These are phyloP conservation scores for Brachionus manjavacas DNA, from an alignment of 1,140 invertebrate species.

Conservation along the genomic window DNA sequence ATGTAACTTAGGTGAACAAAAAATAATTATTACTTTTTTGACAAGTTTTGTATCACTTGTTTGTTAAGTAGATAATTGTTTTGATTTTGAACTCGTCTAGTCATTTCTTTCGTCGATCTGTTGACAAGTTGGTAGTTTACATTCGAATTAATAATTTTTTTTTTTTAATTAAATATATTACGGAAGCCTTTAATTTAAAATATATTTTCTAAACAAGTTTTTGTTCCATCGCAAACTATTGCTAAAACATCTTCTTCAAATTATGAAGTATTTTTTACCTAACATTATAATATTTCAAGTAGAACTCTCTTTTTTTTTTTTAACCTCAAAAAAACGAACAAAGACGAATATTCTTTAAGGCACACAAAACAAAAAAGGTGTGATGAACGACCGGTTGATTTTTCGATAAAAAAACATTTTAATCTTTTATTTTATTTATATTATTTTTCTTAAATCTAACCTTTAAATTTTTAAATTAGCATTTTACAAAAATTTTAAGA, in stretches of 20 bases:
- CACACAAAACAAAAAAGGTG: background rate
- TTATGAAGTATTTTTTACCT: background rate
- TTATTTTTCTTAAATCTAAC: background rate
- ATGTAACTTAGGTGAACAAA: conserved; percentile 1
- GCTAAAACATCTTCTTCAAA: background rate
- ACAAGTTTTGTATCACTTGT: background rate
- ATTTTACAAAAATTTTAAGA: background rate
- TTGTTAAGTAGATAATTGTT: background rate
- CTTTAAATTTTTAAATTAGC: background rate
- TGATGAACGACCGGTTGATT: background rate
- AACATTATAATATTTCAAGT: conserved; percentile 13
- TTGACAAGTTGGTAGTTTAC: background rate
- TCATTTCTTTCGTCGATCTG: background rate
- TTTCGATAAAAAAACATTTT: background rate
- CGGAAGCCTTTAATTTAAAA: background rate
- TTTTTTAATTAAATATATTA: background rate
- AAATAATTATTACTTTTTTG: background rate
- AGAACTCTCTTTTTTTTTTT: background rate
- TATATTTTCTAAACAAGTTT: background rate
- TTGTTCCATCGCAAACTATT: conserved; percentile 11
- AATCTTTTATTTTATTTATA: background rate
- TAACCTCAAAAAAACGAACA: background rate
- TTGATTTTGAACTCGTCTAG: background rate
- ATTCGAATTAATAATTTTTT: background rate
- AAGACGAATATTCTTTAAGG: background rate